Base-by-base conservation (phyloP, 2,113 vertebrate species). In the Cololabis saira region DNA sequence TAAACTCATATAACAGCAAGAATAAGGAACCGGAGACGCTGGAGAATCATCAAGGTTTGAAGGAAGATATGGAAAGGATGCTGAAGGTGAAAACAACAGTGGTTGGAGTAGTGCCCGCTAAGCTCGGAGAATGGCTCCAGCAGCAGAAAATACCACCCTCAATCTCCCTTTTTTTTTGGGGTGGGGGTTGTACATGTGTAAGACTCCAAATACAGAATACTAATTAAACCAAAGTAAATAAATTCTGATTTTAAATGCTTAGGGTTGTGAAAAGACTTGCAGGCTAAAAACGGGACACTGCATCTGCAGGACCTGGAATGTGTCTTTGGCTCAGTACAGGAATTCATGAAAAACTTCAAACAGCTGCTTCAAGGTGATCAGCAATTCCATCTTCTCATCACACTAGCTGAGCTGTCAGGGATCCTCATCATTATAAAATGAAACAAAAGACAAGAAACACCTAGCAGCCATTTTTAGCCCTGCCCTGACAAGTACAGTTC, bases 291-390 rank as follows among this genome's bases (percentile, higher is more conserved):
- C 51, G 15, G 51, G 61, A 53, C 37, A 51, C n/a, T 61, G 42
- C 59, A 76, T 74, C 56, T 76, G 66, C 56, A 68, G 60, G 49
- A 78, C 42, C 37, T 59, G 76, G 83, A 86, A 85, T 86, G 71
- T 43, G 24, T 45, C 44, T 64, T 78, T 87, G 83, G 85, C 83
- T 64, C 12, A 0, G 17, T 61, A 76, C 80, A 78, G 15, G 24
- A 70, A 63, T 71, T 62, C 54, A 67, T 55, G 47, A 65, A 83
- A 27, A 70, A 86, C 76, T 86, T 83, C 75, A 88, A 86, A 85
- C 61, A 63, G 63, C 62, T 65, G 62, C 73, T 71, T 72, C 27
- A 66, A 68, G 66, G 47, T 71, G 75, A 89, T 76, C 57, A 37
- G 42, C 71, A 50, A 66, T 61, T 78, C 64, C 49, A 67, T 61